Base-by-base conservation (phyloP, 2,113 vertebrate species). In the Potamarius usumacintae region DNA sequence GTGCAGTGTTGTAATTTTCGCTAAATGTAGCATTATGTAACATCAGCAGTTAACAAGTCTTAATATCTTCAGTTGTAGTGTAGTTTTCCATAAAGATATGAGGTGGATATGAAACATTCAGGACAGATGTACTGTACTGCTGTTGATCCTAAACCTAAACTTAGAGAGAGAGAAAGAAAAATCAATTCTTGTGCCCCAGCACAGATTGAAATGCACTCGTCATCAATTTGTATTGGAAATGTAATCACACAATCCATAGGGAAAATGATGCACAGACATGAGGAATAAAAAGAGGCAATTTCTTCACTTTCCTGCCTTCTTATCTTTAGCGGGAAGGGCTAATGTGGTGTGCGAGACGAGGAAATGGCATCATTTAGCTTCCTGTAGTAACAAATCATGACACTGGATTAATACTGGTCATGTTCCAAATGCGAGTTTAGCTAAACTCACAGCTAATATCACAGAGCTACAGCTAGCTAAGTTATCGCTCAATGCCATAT, bases 331-430 rank as follows among this genome's bases (percentile, higher is more conserved):
- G 4, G 7, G 77, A 57, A 80, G 15, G 0, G 53, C 53, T 80
- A 80, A 80, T 80, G 15, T 11, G 25, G 11, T 18, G 15, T 30
- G 53, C 17, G 53, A 57, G 53, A 55, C 50, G 1, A 57, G 77
- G n/a, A 80, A 57, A 80, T 58, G n/a, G n/a, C 53, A 80, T 18
- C n/a, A 30, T 27, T 80, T 30, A 80, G 53, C 52, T 78, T 78
- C 12, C 52, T 7, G 52, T 7, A 52, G 42, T 52, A 50, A 50
- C 72, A 76, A 22, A 76, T 76, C 30, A 74, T 74, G 42, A 72
- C 30, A 20, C 30, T 5, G 42, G 50, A 58, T 81, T 81, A 42
- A 42, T 30, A 11, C 27, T 58, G 53, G n/a, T 11, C 1, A 53
- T 57, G 52, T 79, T 27, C 52, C 53, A 55, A 55, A 79, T 30